Evolutionary conservation across 1,140 invertebrate genomes (phyloP).

Genomic region (Cardiocondyla obscurior): DNA sequence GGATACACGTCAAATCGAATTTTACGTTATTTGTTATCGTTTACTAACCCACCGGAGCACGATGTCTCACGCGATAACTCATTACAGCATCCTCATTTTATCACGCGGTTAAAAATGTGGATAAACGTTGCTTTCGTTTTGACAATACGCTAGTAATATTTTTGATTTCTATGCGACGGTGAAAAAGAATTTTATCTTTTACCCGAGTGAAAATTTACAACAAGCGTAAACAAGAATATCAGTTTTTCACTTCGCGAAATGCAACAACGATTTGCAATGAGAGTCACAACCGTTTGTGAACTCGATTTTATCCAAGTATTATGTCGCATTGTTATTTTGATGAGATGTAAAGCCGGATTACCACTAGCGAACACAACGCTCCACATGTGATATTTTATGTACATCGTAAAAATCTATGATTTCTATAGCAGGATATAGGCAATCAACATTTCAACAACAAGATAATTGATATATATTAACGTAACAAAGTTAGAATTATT

Average conservation of each 20-base stretch:
- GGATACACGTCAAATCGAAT: conserved; percentile 40
- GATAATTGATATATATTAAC: conserved; percentile 16
- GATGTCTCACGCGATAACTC: not conserved
- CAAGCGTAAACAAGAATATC: conserved; percentile 23
- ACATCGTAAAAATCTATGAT: not conserved
- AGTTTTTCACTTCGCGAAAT: conserved; percentile 31
- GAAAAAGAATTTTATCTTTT: not conserved
- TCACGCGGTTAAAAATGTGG: not conserved
- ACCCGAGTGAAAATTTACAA: too few relatives aligned
- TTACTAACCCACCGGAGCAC: conserved; percentile 7
- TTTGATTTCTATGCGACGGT: not conserved
- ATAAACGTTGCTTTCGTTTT: not conserved
- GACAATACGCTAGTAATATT: not conserved
- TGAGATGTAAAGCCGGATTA: conserved; percentile 70
- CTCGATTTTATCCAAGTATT: conserved; percentile 56
- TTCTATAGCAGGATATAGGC: not conserved
- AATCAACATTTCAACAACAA: conserved; percentile 10
- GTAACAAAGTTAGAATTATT: not conserved
- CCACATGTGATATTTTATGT: conserved; percentile 10
- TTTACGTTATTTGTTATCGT: conserved; percentile 38
- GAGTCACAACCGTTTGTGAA: conserved; percentile 26
- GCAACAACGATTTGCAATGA: conserved; percentile 18
- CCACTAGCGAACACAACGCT: conserved; percentile 53
- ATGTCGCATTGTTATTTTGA: conserved; percentile 65
- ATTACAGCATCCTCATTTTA: not conserved